Conservation (phyloP, 2,113 vertebrate genomes). For the Puntigrus tetrazona region DNA sequence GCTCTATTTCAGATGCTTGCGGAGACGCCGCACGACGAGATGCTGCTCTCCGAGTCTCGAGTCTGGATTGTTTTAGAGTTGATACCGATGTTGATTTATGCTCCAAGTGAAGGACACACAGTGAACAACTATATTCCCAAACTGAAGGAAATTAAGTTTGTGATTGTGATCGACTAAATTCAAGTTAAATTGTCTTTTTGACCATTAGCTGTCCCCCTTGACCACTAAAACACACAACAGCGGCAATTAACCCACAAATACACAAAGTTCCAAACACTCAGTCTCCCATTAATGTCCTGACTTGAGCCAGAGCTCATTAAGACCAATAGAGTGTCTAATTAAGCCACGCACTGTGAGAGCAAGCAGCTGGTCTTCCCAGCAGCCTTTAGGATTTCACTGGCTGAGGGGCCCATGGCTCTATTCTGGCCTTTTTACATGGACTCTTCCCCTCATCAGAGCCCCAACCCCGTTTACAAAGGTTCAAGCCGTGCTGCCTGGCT, state of each 20-base stretch:
- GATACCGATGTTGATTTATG: not conserved
- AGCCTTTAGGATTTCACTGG: conserved; percentile 19
- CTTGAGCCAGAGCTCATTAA: conserved; percentile 32
- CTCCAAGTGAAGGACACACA: not conserved
- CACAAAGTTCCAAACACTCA: not conserved
- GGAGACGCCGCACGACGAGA: not conserved
- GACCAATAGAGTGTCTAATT: conserved; percentile 37
- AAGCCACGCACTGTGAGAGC: conserved; percentile 25
- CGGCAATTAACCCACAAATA: not conserved
- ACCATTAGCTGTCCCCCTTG: conserved; percentile 3
- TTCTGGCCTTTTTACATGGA: not conserved
- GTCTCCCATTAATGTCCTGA: conserved; percentile 14
- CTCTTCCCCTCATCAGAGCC: conserved; percentile 5
- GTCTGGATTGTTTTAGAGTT: conserved; percentile 10
- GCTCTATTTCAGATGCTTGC: conserved; percentile 15
- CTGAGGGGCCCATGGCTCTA: conserved; percentile 2
- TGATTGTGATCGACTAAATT: not conserved
- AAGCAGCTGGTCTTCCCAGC: conserved; percentile 5
- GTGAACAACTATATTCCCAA: not conserved
- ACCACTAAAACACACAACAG: conserved; percentile 15
- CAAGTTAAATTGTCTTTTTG: conserved; percentile 17
- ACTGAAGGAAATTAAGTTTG: not conserved
- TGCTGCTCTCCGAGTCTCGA: not conserved
- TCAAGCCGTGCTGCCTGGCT: conserved; percentile 2
- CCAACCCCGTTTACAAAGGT: not conserved